phyloP scores from a whole-genome alignment of 2,113 vertebrate genomes.

The Piprites chloris region DNA sequence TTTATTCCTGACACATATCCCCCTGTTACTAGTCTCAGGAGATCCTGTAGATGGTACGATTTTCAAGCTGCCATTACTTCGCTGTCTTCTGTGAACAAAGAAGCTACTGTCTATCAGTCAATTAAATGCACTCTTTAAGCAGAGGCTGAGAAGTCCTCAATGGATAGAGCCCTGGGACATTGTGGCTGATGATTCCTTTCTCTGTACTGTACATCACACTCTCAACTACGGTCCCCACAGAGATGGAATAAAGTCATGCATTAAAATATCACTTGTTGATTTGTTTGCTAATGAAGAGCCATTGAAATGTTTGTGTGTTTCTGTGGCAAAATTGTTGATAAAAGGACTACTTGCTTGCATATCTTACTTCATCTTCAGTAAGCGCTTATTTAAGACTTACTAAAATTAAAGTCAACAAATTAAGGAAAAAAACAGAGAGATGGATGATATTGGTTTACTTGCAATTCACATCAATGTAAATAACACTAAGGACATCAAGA shows the following conservation, averaged over 20 bases:
- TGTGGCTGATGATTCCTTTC: conserved; percentile 84
- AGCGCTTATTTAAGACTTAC: conserved; percentile 76
- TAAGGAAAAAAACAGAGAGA: conserved; percentile 52
- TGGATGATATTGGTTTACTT: conserved; percentile 66
- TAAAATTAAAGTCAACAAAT: conserved; percentile 78
- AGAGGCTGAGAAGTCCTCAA: conserved; percentile 83
- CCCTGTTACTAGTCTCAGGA: conserved; percentile 88
- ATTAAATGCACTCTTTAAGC: conserved; percentile 89
- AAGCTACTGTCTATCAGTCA: conserved; percentile 91
- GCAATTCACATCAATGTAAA: conserved; percentile 60
- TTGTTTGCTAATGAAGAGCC: conserved; percentile 90
- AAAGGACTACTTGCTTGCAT: conserved; percentile 77
- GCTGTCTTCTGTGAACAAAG: conserved; percentile 89
- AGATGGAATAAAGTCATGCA: conserved; percentile 86
- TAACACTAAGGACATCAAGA: conserved; percentile 38
- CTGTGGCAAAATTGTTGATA: conserved; percentile 83
- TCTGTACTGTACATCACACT: conserved; percentile 88
- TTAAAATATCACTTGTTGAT: conserved; percentile 91
- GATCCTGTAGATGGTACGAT: conserved; percentile 85
- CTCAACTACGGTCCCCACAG: conserved; percentile 81
- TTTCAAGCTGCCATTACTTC: conserved; percentile 90
- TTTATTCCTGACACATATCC: conserved; percentile 95
- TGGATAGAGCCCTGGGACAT: conserved; percentile 81
- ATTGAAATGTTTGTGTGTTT: conserved; percentile 88
- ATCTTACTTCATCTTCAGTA: conserved; percentile 69